Conservation (phyloP, 2,113 vertebrate genomes). For the Euleptes europaea region DNA sequence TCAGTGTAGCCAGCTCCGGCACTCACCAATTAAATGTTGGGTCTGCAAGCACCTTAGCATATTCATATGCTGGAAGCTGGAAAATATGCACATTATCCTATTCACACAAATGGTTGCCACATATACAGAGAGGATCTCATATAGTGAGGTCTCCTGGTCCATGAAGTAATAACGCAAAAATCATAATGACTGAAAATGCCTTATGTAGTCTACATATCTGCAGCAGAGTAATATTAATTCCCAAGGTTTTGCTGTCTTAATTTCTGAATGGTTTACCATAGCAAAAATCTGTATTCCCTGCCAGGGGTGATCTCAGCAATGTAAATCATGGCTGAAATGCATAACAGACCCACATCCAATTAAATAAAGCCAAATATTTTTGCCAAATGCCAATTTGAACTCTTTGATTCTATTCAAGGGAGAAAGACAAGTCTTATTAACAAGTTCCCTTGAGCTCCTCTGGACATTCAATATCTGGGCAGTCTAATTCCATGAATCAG, state of each 20-base stretch:
- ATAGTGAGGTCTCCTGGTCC: no score
- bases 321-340: slow-evolving; percentile 9
- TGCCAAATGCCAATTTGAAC: neutral
- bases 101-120: no score
- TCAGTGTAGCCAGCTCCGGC: no score
- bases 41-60: neutral
- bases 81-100: no score
- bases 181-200: no score
- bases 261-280: slow-evolving; percentile 32
- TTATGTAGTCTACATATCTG: neutral
- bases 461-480: neutral
- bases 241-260: neutral
- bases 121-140: no score
- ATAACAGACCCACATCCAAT: slow-evolving; percentile 16
- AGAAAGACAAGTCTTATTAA: neutral
- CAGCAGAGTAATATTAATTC: neutral
- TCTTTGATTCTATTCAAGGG: neutral
- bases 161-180: no score
- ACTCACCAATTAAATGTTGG: no score
- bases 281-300: slow-evolving; percentile 31
- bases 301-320: slow-evolving; percentile 25
- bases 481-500: neutral
- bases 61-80: neutral
- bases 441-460: neutral
- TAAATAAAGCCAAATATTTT: slow-evolving; percentile 9